These are phyloP conservation scores for Drosophila rubida DNA, from an alignment of 2,888 invertebrate genomes.

Conservation along the genomic window DNA sequence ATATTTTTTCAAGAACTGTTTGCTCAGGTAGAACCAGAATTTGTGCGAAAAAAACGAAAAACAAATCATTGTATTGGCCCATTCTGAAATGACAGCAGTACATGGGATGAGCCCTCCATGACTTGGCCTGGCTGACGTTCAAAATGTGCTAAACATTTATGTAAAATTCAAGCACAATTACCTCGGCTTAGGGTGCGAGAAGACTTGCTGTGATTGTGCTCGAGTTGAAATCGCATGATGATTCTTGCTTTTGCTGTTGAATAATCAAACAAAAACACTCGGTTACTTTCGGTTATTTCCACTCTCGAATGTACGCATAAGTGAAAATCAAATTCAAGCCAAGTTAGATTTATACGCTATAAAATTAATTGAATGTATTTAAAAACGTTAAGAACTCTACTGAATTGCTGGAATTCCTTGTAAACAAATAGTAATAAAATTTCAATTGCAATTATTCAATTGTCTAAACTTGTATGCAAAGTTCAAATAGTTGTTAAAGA, in stretches of 20 bases:
- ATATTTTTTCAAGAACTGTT: constrained; percentile 42
- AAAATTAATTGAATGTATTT: no score
- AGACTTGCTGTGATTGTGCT: not conserved
- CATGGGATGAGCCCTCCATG: not conserved
- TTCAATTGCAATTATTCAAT: no score
- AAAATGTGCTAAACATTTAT: constrained; percentile 15
- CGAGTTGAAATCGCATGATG: not conserved
- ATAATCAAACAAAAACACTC: not conserved
- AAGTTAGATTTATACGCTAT: not conserved
- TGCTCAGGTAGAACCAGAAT: constrained; percentile 42
- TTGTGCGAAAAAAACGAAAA: constrained; percentile 17
- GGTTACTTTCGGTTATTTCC: not conserved
- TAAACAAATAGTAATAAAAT: no score
- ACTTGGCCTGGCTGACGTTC: not conserved
- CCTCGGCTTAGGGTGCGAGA: constrained; percentile 5
- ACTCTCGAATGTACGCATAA: no score
- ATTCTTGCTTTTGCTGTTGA: not conserved
- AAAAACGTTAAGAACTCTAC: no score
- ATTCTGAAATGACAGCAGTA: constrained; percentile 28
- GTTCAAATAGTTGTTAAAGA: no score
- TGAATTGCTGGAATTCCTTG: no score
- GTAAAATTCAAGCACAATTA: constrained; percentile 16
- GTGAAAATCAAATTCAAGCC: not conserved
- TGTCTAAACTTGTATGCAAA: no score
- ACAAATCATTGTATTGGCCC: constrained; percentile 17